Evolutionary conservation across 2,113 vertebrate species (phyloP).

Genomic region (Atherinomorus stipes): DNA sequence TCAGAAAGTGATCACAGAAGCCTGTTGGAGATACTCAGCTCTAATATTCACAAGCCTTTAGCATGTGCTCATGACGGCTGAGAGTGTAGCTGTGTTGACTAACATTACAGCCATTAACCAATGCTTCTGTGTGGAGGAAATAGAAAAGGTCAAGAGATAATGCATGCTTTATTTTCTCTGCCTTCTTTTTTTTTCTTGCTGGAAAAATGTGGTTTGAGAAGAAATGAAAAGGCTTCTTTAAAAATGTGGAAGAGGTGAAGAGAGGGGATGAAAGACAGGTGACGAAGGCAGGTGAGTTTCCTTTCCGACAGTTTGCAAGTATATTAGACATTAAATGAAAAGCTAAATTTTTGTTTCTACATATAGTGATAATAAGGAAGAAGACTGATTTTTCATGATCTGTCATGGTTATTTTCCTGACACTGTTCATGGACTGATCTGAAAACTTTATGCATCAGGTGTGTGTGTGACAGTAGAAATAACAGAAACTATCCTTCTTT

Average conservation of each 20-base stretch:
- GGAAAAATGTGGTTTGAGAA: not conserved
- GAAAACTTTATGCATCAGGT: not conserved
- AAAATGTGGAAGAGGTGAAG: constrained; percentile 17
- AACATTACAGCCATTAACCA: not conserved
- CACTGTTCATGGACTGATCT: not conserved
- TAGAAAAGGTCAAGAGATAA: constrained; percentile 5
- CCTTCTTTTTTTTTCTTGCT: not conserved
- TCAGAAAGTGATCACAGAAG: constrained; percentile 66
- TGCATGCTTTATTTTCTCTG: not conserved
- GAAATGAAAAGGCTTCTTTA: not conserved
- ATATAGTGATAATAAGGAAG: not conserved
- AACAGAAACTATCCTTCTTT: not conserved
- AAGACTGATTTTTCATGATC: not conserved
- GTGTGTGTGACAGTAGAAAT: not conserved
- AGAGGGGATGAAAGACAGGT: constrained; percentile 31
- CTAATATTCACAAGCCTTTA: constrained; percentile 1
- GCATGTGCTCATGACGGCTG: constrained; percentile 16
- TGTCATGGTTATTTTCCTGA: not conserved
- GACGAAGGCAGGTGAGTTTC: constrained; percentile 59
- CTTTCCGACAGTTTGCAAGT: too few species aligned
- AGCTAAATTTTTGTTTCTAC: too few species aligned
- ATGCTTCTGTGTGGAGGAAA: constrained; percentile 4
- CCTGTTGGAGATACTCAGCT: constrained; percentile 36
- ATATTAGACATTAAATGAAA: too few species aligned
- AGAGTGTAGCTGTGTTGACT: constrained; percentile 8